phyloP scores from a whole-genome alignment of 2,113 vertebrate species.

The Plecotus auritus region DNA sequence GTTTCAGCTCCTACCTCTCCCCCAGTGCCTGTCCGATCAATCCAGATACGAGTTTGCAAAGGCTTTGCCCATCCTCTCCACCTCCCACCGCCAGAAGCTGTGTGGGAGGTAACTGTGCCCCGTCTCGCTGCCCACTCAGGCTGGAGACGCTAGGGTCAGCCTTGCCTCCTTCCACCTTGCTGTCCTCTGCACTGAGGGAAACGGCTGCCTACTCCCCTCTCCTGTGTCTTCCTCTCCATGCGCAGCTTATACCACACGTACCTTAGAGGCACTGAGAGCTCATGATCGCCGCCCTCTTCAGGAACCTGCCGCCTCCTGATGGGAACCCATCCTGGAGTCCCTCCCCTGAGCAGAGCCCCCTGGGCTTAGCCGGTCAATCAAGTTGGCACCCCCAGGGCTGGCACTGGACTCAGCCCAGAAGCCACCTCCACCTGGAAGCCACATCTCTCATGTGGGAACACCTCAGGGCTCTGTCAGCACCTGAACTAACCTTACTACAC shows the following conservation, averaged over 20 bases:
- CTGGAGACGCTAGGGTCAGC: not conserved
- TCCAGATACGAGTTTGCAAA: not conserved
- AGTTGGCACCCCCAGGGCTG: too few species aligned
- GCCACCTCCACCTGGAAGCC: not conserved
- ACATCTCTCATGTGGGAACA: too few species aligned
- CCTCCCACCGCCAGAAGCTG: not conserved
- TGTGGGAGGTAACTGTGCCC: fast-evolving
- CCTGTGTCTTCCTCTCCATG: not conserved
- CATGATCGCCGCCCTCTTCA: not conserved
- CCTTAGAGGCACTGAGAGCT: not conserved
- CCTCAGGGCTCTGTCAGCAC: not conserved
- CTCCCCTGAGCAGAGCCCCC: not conserved
- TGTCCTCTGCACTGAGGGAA: fast-evolving
- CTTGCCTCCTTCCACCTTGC: not conserved
- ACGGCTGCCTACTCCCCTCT: not conserved
- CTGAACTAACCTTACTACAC: not conserved
- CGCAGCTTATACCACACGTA: too few species aligned
- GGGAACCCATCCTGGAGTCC: not conserved
- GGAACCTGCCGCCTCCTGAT: not conserved
- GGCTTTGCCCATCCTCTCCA: not conserved
- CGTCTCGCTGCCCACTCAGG: not conserved
- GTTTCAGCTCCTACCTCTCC: not conserved
- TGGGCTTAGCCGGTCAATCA: not conserved
- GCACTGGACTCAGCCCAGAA: not conserved
- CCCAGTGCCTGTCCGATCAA: too few species aligned